These are phyloP conservation scores for Buceros bicornis DNA, from an alignment of 2,797 vertebrate genomes.

Conservation along the genomic window DNA sequence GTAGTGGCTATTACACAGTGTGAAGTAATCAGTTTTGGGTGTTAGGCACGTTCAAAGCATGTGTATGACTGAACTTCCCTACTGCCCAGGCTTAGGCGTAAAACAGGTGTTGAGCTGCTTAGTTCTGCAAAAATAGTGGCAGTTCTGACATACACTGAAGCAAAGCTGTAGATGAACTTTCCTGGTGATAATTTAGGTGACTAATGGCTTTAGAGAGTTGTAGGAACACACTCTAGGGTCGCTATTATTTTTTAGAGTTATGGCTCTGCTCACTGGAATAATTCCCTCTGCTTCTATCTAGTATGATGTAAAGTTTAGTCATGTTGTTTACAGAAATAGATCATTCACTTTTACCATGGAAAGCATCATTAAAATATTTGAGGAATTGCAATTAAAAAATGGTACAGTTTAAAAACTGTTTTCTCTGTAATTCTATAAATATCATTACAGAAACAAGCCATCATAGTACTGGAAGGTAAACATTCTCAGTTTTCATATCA, in stretches of 20 bases:
- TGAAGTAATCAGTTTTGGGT: background rate
- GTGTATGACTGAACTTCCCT: background rate
- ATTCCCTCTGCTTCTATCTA: background rate
- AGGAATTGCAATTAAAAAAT: background rate
- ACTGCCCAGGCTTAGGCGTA: background rate
- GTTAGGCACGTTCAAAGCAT: background rate
- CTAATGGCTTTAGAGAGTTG: background rate
- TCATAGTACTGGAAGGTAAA: background rate
- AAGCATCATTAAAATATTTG: background rate
- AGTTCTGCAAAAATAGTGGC: background rate
- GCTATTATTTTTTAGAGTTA: background rate
- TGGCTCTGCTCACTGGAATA: background rate
- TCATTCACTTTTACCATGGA: background rate
- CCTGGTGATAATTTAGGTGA: background rate
- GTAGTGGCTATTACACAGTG: fast-evolving
- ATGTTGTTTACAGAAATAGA: background rate
- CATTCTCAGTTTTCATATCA: background rate
- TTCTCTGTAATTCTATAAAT: background rate
- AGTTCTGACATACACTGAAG: background rate
- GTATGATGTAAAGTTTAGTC: conserved; percentile 3
- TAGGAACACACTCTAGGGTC: background rate
- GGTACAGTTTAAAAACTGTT: background rate
- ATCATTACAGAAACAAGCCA: background rate
- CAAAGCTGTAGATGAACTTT: background rate
- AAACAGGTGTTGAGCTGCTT: background rate